Percentiles rank a stretch among this genome's conserved stretches.
These are phyloP conservation scores for Caracal caracal DNA, from an alignment of 2,113 vertebrate species.

Conservation along the genomic window DNA sequence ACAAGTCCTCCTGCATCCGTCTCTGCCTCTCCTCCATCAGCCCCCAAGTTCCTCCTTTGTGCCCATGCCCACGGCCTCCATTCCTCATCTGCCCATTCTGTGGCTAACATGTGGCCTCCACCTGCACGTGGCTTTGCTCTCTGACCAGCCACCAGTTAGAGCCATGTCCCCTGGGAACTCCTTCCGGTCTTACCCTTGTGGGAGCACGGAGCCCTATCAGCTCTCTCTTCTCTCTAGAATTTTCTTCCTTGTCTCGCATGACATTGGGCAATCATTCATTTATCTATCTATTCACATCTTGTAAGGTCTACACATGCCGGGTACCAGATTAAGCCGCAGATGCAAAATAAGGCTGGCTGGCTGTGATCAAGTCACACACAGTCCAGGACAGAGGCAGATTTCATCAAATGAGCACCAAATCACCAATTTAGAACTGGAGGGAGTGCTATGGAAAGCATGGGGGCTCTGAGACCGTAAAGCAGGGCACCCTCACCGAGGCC, in stretches of 20 bases:
- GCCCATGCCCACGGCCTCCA: not conserved
- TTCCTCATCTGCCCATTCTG: no score
- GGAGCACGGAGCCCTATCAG: not conserved
- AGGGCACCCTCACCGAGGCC: not conserved
- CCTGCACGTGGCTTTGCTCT: not conserved
- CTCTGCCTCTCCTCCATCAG: not conserved
- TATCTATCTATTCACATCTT: not conserved
- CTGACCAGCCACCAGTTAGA: not conserved
- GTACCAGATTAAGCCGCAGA: not conserved
- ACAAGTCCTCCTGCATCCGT: not conserved
- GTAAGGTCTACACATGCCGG: not conserved
- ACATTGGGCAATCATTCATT: not conserved
- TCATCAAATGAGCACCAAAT: not conserved
- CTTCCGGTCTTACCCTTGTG: not conserved
- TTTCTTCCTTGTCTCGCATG: not conserved
- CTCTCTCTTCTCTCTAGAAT: not conserved
- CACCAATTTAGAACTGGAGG: not conserved
- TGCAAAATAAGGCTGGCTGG: not conserved
- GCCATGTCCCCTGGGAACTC: not conserved
- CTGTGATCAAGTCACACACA: not conserved
- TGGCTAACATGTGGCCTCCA: not conserved
- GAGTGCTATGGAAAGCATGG: not conserved
- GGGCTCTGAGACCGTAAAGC: not conserved
- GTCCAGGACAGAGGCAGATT: not conserved
- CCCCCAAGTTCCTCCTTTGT: not conserved